Conservation (phyloP, 2,888 invertebrate species). For the Tetragnatha montana region DNA sequence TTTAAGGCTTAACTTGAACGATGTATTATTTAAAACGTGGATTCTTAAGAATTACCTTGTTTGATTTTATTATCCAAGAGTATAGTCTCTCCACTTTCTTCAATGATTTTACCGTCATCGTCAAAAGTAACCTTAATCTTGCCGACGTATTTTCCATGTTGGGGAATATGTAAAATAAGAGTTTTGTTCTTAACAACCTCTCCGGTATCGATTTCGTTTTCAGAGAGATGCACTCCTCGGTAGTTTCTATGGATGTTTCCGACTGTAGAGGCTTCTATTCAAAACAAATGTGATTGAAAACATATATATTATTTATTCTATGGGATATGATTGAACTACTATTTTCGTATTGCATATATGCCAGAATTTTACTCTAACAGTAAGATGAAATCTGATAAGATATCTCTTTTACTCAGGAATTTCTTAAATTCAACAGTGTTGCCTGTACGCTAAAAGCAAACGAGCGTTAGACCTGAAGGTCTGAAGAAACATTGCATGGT, state of each 20-base stretch:
- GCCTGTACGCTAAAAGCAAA: no score
- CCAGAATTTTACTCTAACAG: no score
- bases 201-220: conserved; percentile 77
- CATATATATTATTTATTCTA: not conserved
- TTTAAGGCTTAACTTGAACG: no score
- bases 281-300: not conserved
- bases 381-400: no score
- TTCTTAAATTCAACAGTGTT: no score
- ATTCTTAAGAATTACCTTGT: conserved; percentile 79
- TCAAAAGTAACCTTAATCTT: conserved; percentile 84
- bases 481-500: no score
- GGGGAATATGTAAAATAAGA: conserved; percentile 90
- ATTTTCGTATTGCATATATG: no score
- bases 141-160: conserved; percentile 93
- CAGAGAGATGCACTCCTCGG: conserved; percentile 79
- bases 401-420: no score
- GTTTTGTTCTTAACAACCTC: conserved; percentile 77
- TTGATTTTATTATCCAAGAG: conserved; percentile 81
- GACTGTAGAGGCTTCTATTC: conserved; percentile 79
- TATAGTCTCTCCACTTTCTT: conserved; percentile 83
- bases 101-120: conserved; percentile 82
- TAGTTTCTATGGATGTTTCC: conserved; percentile 86
- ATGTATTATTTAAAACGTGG: no score
- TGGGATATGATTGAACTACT: no score
- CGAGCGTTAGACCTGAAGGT: no score